Evolutionary conservation across 2,797 vertebrate species (phyloP).

Genomic region (Mycteria americana): DNA sequence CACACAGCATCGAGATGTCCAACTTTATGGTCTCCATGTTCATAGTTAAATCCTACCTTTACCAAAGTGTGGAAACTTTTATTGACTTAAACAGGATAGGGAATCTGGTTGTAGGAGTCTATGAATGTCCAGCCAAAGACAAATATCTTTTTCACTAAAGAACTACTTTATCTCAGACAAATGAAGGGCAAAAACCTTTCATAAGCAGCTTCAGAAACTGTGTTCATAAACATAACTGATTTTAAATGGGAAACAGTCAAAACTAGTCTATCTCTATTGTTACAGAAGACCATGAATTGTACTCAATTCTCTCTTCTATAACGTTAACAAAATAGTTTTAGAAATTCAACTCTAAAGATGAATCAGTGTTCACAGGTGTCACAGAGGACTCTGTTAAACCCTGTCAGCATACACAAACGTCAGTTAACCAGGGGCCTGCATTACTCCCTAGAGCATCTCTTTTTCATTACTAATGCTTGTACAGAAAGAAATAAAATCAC

Average conservation of each 20-base stretch:
- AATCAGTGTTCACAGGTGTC: not conserved
- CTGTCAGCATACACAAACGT: not conserved
- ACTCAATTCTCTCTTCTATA: not conserved
- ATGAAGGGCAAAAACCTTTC: not conserved
- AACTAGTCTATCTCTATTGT: not conserved
- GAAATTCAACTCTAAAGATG: not conserved
- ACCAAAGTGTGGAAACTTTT: not conserved
- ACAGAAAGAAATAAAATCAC: not conserved
- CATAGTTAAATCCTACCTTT: not conserved
- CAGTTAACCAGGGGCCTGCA: not conserved
- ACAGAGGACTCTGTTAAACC: not conserved
- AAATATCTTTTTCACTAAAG: not conserved
- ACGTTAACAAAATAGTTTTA: not conserved
- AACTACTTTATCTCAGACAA: not conserved
- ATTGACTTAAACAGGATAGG: not conserved
- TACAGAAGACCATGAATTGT: not conserved
- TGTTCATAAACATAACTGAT: not conserved
- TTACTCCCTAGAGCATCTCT: not conserved
- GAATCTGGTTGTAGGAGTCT: not conserved
- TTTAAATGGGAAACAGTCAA: not conserved
- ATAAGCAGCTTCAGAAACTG: not conserved
- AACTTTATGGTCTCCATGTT: not conserved
- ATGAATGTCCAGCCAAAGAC: not conserved
- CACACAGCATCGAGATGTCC: not conserved
- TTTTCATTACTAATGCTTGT: not conserved